Base-by-base conservation (phyloP, 2,888 invertebrate genomes). In the Sminthurinus aureus region DNA sequence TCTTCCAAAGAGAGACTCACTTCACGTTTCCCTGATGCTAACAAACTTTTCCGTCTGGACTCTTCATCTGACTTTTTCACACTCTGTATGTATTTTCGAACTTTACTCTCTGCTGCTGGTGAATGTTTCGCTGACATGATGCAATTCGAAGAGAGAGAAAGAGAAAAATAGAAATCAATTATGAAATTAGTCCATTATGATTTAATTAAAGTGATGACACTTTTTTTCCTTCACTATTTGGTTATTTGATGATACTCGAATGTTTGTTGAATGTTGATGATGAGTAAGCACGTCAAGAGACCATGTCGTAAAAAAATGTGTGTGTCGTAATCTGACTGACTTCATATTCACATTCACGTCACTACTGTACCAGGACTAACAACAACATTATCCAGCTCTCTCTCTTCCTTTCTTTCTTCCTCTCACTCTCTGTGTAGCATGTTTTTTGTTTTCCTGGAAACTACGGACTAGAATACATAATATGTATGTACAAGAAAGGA, bases 1-100 rank as follows among this genome's bases (percentile, higher is more conserved):
- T 87, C 86, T 82, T 87, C 87, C 13, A 87, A 69, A 50, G 83
- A 85, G 38, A 87, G 82, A 83, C 83, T 85, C 73, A 73, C 71
- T 24, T 85, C 85, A n/a, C 84, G 84, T 78, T 82, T 85, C 13
- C 83, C 58, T 1, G 83, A 81, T 38, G 83, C 83, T 26, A 24
- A 71, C 24, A 58, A 13, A 15, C 58, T 58, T 18, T 13, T 58
- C 69, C 80, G 83, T 50, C 86, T 67, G 24, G 84, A 83, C 22
- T 84, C 51, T 78, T 85, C 85, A 80, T 86, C 86, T 26, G 81
- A 83, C 67, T 85, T 82, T 81, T 87, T 86, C 22, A 86, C 86
- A 22, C 73, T 79, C 71, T 84, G 83, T 82, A 87, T 87, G 69
- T 87, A 87, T 69, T 86, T 80, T 24, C 85, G 84, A 69, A 87